phyloP scores from a whole-genome alignment of 2,113 vertebrate genomes.

The Andinoacara biseriatus region DNA sequence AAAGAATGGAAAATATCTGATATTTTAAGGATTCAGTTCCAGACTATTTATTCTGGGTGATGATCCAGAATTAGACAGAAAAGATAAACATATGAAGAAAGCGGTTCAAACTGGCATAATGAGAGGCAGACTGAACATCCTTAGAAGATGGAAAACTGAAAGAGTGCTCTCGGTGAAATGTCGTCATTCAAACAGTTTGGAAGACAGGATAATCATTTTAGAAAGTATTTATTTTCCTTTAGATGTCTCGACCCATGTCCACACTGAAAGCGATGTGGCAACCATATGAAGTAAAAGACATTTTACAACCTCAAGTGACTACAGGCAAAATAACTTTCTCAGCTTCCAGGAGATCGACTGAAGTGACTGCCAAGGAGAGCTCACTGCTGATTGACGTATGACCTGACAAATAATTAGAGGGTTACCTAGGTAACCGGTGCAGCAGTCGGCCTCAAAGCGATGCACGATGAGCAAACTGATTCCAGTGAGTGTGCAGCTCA shows the following conservation, averaged over 20 bases:
- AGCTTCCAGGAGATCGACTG: not conserved
- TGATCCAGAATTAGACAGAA: not conserved
- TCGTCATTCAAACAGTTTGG: not conserved
- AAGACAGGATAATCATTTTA: not conserved
- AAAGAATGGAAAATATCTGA: not conserved
- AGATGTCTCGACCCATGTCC: not conserved
- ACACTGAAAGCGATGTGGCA: not conserved
- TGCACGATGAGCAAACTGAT: too few relatives aligned
- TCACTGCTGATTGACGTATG: not conserved
- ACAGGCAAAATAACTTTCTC: not conserved
- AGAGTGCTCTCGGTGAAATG: not conserved
- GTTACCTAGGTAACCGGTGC: not conserved
- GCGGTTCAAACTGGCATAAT: not conserved
- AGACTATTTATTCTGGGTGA: not conserved
- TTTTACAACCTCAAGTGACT: fast-evolving
- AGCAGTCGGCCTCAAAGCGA: not conserved
- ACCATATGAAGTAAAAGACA: not conserved
- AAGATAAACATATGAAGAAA: not conserved
- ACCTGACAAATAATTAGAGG: not conserved
- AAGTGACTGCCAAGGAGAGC: not conserved
- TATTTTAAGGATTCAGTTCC: not conserved
- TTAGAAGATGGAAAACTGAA: not conserved
- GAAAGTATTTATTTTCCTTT: not conserved
- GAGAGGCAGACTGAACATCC: not conserved
- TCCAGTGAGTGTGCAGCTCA: not conserved